phyloP scores from a whole-genome alignment of 1,140 invertebrate species.

The Dysdera silvatica region DNA sequence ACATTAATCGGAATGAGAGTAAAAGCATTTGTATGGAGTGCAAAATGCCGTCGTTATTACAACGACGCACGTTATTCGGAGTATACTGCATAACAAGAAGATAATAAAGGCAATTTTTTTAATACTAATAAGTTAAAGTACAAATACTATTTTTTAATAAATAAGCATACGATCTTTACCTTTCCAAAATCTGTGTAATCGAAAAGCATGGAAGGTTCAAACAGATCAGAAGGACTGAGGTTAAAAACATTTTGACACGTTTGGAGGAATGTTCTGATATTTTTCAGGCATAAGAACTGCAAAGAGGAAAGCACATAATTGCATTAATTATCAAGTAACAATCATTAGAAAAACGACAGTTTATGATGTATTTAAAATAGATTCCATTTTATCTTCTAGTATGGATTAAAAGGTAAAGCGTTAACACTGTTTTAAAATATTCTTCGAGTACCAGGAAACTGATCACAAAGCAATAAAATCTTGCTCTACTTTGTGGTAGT shows the following conservation, averaged over 20 bases:
- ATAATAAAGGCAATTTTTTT: background rate
- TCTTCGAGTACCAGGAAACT: too few species aligned
- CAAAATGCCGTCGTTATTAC: background rate
- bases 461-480: too few species aligned
- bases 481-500: too few species aligned
- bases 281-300: conserved; percentile 88
- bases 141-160: conserved; percentile 11
- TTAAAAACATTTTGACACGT: conserved; percentile 73
- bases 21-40: background rate
- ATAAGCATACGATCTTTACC: conserved; percentile 36
- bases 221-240: conserved; percentile 67
- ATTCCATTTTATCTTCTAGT: too few species aligned
- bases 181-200: conserved; percentile 84
- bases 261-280: conserved; percentile 83
- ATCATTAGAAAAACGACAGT: too few species aligned
- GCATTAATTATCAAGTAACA: background rate
- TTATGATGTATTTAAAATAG: too few species aligned
- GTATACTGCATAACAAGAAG: background rate
- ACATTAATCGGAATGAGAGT: too few species aligned
- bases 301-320: too few species aligned
- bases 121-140: conserved; percentile 2
- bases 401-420: too few species aligned
- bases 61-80: background rate
- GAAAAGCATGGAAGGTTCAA: conserved; percentile 85
- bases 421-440: too few species aligned